Conservation (phyloP, 1,140 invertebrate genomes). For the Bombus ignitus region DNA sequence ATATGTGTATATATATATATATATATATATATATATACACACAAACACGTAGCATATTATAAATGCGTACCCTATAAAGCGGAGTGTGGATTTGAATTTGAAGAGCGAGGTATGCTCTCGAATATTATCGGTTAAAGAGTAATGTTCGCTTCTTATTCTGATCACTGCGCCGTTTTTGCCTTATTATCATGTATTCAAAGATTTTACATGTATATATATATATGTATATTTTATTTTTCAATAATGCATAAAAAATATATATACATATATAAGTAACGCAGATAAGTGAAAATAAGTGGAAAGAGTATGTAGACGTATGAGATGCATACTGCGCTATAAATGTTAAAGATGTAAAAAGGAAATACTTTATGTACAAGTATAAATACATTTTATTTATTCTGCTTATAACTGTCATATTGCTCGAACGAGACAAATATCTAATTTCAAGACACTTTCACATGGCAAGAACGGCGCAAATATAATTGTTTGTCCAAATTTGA, state of each 20-base stretch:
- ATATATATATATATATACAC: neutral
- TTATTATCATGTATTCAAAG: constrained; percentile 52
- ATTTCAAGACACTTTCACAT: constrained; percentile 30
- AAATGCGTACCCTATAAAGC: constrained; percentile 50
- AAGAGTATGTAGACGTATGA: constrained; percentile 28
- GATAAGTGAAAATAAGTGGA: constrained; percentile 26
- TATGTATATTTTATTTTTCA: constrained; percentile 50
- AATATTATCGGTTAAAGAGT: constrained; percentile 59
- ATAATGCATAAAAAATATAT: constrained; percentile 38
- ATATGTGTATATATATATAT: neutral
- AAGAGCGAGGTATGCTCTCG: constrained; percentile 43
- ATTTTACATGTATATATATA: constrained; percentile 41
- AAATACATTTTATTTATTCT: constrained; percentile 63
- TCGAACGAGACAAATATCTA: constrained; percentile 24
- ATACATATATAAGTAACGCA: constrained; percentile 50
- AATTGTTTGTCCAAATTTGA: constrained; percentile 59
- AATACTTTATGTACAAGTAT: constrained; percentile 44
- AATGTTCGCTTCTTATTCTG: constrained; percentile 59
- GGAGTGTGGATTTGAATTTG: constrained; percentile 57
- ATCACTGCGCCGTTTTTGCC: constrained; percentile 62
- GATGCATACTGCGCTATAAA: constrained; percentile 41
- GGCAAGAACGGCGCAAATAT: constrained; percentile 61
- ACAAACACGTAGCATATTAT: constrained; percentile 18
- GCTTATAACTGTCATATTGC: constrained; percentile 32
- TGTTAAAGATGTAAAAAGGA: constrained; percentile 49